A percentile compares a stretch with the other conserved stretches of the same genome.
Evolutionary conservation across 2,888 invertebrate genomes (phyloP).

Genomic region (Idaea biselata): DNA sequence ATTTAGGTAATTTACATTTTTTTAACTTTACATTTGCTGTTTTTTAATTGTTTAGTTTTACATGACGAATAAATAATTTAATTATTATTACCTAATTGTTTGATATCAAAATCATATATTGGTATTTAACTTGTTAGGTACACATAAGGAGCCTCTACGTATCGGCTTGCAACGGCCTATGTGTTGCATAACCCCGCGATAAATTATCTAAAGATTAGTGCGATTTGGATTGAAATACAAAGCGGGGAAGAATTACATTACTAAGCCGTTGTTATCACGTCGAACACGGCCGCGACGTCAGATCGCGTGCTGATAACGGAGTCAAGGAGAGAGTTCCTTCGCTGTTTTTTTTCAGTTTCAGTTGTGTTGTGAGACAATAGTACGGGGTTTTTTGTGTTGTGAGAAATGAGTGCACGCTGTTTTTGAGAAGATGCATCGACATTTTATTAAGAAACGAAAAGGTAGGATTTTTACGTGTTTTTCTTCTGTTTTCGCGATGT

Average conservation of each 20-base stretch:
- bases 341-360: conserved; percentile 46
- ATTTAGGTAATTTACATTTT: no score
- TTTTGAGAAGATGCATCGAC: conserved; percentile 46
- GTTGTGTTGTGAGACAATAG: conserved; percentile 41
- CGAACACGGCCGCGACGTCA: conserved; percentile 40
- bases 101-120: no score
- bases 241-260: conserved; percentile 12
- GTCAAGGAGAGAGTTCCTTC: conserved; percentile 35
- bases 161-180: no score
- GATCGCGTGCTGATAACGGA: conserved; percentile 48
- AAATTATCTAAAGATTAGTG: no score
- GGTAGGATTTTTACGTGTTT: conserved; percentile 39
- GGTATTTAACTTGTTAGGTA: no score
- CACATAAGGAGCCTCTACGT: no score
- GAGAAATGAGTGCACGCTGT: conserved; percentile 45
- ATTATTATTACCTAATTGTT: no score
- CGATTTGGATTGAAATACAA: conserved; percentile 30
- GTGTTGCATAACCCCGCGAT: no score
- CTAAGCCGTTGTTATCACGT: neutral
- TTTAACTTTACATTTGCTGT: no score
- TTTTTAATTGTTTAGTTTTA: no score
- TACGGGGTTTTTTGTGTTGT: conserved; percentile 35
- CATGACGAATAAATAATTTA: no score
- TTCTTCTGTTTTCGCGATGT: no score
- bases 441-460: conserved; percentile 43